Evolutionary conservation across 2,888 invertebrate genomes (phyloP).

Genomic region (Glaucopsyche alexis): DNA sequence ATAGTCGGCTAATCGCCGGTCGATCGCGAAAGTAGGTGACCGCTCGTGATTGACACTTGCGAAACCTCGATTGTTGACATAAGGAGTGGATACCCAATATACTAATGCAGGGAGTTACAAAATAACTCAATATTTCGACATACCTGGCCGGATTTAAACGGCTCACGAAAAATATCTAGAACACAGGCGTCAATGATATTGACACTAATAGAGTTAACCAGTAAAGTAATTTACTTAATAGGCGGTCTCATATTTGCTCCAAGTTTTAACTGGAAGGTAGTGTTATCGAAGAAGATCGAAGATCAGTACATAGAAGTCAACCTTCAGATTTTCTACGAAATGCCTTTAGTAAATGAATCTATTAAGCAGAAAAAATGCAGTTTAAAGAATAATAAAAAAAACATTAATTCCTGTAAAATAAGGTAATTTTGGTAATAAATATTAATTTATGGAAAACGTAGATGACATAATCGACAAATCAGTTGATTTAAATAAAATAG

Average conservation of each 20-base stretch:
- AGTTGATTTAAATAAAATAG: constrained; percentile 3
- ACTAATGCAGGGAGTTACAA: constrained; percentile 71
- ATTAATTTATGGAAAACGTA: constrained; percentile 14
- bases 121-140: constrained; percentile 45
- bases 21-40: constrained; percentile 80
- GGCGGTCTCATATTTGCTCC: background rate
- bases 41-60: constrained; percentile 78
- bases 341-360: background rate
- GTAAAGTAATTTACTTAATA: background rate
- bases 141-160: background rate
- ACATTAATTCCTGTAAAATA: background rate
- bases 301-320: background rate
- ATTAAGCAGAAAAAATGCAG: background rate
- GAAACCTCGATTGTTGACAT: constrained; percentile 79
- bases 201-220: background rate
- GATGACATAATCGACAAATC: background rate
- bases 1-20: constrained; percentile 71
- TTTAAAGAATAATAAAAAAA: background rate
- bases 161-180: constrained; percentile 12
- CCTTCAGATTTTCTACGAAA: background rate
- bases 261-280: background rate
- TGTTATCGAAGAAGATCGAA: background rate
- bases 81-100: constrained; percentile 72
- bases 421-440: constrained; percentile 1
- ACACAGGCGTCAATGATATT: background rate